These are phyloP conservation scores for Mesitornis unicolor DNA, from an alignment of 2,113 vertebrate species.

Conservation along the genomic window DNA sequence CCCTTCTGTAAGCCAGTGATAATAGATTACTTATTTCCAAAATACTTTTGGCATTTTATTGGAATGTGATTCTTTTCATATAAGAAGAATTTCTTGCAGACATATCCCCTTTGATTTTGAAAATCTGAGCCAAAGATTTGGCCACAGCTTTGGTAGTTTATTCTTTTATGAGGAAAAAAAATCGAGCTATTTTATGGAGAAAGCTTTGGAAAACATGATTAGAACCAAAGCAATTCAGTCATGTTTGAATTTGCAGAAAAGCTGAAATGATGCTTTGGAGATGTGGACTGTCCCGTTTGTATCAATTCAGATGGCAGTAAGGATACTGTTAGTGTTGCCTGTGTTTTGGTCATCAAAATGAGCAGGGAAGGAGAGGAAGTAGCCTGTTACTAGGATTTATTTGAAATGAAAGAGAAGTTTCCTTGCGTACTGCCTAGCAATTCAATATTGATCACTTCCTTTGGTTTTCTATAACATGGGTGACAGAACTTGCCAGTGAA, in stretches of 20 bases:
- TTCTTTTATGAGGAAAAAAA: neutral
- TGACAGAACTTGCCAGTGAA: neutral
- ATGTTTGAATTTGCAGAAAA: neutral
- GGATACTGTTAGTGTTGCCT: neutral
- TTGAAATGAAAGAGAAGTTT: neutral
- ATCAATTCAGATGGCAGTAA: neutral
- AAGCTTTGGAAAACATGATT: neutral
- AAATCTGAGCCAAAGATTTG: neutral
- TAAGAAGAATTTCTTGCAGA: neutral
- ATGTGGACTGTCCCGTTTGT: neutral
- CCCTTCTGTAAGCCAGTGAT: neutral
- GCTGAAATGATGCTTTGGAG: neutral
- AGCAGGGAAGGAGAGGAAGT: neutral
- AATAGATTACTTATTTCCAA: neutral
- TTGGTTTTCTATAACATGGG: neutral
- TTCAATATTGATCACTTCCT: neutral
- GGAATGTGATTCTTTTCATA: neutral
- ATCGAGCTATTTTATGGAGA: neutral
- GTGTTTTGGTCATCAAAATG: neutral
- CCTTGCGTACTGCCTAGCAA: neutral
- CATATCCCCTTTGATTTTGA: neutral
- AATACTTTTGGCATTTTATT: neutral
- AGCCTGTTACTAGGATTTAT: neutral
- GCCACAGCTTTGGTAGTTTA: neutral
- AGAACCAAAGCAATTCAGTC: neutral